Evolutionary conservation across 2,888 invertebrate genomes (phyloP).

Genomic region (Heliconius aoede): DNA sequence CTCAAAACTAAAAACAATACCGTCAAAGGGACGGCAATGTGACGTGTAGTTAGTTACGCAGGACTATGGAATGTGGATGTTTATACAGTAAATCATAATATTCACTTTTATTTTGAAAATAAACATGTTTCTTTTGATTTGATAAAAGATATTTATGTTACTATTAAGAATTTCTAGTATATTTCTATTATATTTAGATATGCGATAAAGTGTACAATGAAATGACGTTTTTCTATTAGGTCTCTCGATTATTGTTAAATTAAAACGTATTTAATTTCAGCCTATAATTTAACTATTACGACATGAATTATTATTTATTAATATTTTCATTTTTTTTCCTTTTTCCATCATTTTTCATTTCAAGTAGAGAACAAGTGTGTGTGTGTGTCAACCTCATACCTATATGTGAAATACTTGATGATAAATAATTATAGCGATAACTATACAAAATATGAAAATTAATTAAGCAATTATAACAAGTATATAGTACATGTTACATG

Average conservation of each 20-base stretch:
- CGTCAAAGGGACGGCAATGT: slow-evolving; percentile 63
- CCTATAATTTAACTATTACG: too few relatives aligned
- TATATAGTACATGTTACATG: background rate
- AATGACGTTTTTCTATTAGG: too few relatives aligned
- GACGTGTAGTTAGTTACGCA: slow-evolving; percentile 63
- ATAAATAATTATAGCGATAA: background rate
- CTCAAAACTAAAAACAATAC: slow-evolving; percentile 63
- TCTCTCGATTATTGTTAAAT: too few relatives aligned
- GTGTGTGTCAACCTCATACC: too few relatives aligned
- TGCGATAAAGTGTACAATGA: too few relatives aligned
- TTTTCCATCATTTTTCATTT: too few relatives aligned
- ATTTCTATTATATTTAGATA: too few relatives aligned
- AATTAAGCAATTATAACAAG: background rate
- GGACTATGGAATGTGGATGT: slow-evolving; percentile 59
- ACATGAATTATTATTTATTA: too few relatives aligned
- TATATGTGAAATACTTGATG: too few relatives aligned
- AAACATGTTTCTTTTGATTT: slow-evolving; percentile 4
- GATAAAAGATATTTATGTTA: background rate
- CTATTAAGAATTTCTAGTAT: background rate
- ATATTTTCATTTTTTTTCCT: too few relatives aligned
- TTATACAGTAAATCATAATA: slow-evolving; percentile 48
- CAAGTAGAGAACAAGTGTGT: too few relatives aligned
- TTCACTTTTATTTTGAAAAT: slow-evolving; percentile 15
- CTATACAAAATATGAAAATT: background rate
- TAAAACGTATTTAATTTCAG: too few relatives aligned